Evolutionary conservation across 2,888 invertebrate species (phyloP).

Genomic region (Melinaea marsaeus): DNA sequence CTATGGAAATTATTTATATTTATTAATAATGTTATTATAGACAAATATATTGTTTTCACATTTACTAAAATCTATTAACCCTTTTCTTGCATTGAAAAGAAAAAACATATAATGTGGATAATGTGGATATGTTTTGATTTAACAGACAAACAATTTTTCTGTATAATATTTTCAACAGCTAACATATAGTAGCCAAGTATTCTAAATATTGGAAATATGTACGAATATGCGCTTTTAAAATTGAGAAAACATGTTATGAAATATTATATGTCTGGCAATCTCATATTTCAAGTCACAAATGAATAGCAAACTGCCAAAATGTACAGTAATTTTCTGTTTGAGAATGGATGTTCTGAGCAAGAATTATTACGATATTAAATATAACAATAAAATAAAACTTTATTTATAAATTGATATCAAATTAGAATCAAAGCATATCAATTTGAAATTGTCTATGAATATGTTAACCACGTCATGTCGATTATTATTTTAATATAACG

Average conservation of each 20-base stretch:
- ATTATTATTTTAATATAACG: no score
- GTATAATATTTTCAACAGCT: neutral
- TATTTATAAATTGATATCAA: no score
- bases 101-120: no score
- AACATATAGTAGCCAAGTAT: neutral
- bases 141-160: neutral
- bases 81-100: no score
- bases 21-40: no score
- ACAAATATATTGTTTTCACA: no score
- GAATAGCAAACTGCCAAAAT: neutral
- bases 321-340: neutral
- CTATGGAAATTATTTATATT: no score
- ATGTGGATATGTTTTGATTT: neutral
- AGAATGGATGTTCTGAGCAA: neutral
- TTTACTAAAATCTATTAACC: no score
- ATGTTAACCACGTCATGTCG: fast-evolving
- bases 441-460: no score
- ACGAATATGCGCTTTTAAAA: neutral
- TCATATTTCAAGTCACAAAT: neutral
- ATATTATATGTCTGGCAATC: neutral
- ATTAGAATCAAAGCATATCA: no score
- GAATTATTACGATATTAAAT: neutral
- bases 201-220: neutral
- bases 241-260: neutral
- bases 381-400: neutral